These are phyloP conservation scores for Sinodicranocentrus sp. DNA, from an alignment of 2,888 invertebrate species.

Conservation along the genomic window DNA sequence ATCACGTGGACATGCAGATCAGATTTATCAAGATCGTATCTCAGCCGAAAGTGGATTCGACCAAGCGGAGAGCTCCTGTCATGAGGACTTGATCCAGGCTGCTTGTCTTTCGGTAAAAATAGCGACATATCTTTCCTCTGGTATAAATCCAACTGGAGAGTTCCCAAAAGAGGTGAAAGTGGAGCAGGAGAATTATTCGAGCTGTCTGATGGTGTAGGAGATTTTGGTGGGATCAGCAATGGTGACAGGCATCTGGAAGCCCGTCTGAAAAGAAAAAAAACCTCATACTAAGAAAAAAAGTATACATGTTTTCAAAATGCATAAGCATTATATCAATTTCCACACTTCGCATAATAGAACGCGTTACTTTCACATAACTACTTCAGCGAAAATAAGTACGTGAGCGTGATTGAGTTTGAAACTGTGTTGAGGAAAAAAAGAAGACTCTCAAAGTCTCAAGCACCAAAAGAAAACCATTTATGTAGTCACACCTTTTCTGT, in stretches of 20 bases:
- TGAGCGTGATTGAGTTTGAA: constrained; percentile 22
- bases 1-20: constrained; percentile 94
- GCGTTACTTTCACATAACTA: neutral
- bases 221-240: constrained; percentile 82
- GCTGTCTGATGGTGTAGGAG: constrained; percentile 75
- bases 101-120: constrained; percentile 82
- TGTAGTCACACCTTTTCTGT: constrained; percentile 21
- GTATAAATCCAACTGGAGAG: constrained; percentile 92
- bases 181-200: constrained; percentile 80
- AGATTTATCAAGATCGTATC: constrained; percentile 93
- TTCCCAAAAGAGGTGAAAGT: constrained; percentile 83
- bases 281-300: constrained; percentile 48
- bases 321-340: too few relatives aligned
- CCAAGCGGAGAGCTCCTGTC: constrained; percentile 81
- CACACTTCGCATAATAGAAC: too few relatives aligned
- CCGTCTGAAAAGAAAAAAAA: constrained; percentile 60
- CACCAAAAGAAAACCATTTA: neutral
- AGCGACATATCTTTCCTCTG: constrained; percentile 87
- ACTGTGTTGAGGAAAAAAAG: neutral
- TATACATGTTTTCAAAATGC: too few relatives aligned
- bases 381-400: too few relatives aligned
- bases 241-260: constrained; percentile 85
- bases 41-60: constrained; percentile 89
- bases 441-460: neutral
- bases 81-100: constrained; percentile 82